Conservation (phyloP, 2,113 vertebrate genomes). For the Larimichthys polyactis region DNA sequence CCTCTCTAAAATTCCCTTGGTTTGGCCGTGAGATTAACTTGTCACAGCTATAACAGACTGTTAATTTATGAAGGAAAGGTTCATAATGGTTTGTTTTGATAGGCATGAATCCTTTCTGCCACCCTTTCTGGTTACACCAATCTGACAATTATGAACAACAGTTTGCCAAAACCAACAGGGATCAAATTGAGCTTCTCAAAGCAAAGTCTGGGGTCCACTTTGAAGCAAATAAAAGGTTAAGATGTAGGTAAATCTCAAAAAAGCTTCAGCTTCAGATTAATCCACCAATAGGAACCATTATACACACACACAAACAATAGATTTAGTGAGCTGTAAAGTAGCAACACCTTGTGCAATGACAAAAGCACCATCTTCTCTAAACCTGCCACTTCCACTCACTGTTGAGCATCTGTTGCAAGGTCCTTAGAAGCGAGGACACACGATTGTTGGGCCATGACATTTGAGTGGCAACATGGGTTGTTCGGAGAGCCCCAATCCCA, state of each 20-base stretch:
- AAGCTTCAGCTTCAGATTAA: background rate
- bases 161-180: conserved; percentile 21
- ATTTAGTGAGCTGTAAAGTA: background rate
- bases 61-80: conserved; percentile 31
- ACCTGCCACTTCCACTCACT: conserved; percentile 9
- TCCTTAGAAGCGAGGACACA: conserved; percentile 13
- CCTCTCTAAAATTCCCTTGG: conserved; percentile 53
- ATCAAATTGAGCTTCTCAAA: conserved; percentile 20
- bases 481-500: conserved; percentile 45
- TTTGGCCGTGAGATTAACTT: conserved; percentile 49
- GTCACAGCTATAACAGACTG: conserved; percentile 33
- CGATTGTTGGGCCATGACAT: conserved; percentile 49
- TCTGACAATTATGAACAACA: background rate
- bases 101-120: conserved; percentile 34
- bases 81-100: conserved; percentile 48
- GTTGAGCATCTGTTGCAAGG: conserved; percentile 40
- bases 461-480: conserved; percentile 51
- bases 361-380: conserved; percentile 12
- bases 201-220: background rate
- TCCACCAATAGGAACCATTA: background rate
- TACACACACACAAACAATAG: background rate
- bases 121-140: conserved; percentile 4
- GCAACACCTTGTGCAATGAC: background rate
- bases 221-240: conserved; percentile 3
- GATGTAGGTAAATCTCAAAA: background rate